Percentiles rank a stretch among this genome's conserved stretches.
Evolutionary conservation across 2,888 invertebrate species (phyloP).

Genomic region (Xylocampa areola): DNA sequence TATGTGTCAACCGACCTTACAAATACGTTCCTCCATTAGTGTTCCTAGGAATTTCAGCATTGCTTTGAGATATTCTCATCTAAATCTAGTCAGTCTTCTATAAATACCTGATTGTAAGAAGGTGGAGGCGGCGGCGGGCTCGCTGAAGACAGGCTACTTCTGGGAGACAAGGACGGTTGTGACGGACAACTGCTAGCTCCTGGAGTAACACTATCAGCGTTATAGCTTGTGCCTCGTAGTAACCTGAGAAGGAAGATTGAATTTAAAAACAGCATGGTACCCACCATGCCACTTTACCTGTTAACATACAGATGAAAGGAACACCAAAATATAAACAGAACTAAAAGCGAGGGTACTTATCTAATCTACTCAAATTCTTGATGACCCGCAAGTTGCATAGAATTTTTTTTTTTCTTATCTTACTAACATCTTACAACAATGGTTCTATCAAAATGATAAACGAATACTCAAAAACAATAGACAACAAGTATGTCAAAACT

Average conservation of each 20-base stretch:
- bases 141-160: conserved; percentile 96
- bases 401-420: too few relatives aligned
- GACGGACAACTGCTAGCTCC: conserved; percentile 92
- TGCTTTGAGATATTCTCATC: too few relatives aligned
- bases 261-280: background rate
- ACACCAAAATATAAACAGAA: too few relatives aligned
- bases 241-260: conserved; percentile 82
- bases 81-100: background rate
- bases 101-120: conserved; percentile 82
- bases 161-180: conserved; percentile 95
- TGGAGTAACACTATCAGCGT: conserved; percentile 89
- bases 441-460: background rate
- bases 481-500: conserved; percentile 29
- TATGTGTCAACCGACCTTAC: too few relatives aligned
- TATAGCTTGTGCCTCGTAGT: conserved; percentile 87
- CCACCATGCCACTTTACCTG: too few relatives aligned
- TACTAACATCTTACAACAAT: too few relatives aligned
- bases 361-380: too few relatives aligned
- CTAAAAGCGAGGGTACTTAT: too few relatives aligned
- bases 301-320: too few relatives aligned
- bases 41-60: too few relatives aligned
- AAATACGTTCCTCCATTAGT: too few relatives aligned
- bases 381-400: too few relatives aligned
- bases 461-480: conserved; percentile 36
- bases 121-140: conserved; percentile 94